Evolutionary conservation across 2,113 vertebrate species (phyloP).

Genomic region (Charadrius vociferus): DNA sequence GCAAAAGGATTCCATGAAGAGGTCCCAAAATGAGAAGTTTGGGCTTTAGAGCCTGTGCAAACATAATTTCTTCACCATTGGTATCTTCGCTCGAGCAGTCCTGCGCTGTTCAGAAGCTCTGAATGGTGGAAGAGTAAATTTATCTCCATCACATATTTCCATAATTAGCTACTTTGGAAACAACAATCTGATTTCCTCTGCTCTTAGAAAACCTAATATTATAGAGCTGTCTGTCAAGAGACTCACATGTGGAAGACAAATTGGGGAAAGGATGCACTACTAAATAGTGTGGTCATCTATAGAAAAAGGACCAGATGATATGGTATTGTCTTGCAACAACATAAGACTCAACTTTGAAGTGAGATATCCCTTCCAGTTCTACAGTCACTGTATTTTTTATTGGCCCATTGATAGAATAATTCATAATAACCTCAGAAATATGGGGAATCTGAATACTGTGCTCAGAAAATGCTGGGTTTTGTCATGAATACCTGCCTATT

Average conservation of each 20-base stretch:
- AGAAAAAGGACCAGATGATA: not conserved
- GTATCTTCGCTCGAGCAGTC: not conserved
- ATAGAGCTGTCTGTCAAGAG: not conserved
- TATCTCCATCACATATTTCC: not conserved
- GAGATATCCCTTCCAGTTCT: not conserved
- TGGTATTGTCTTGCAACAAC: not conserved
- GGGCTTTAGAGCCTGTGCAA: not conserved
- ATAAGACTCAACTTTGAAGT: not conserved
- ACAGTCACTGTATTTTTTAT: not conserved
- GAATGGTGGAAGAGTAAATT: not conserved
- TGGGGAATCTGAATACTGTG: not conserved
- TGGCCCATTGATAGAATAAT: not conserved
- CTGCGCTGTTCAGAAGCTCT: not conserved
- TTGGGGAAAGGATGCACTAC: not conserved
- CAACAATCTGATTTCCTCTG: not conserved
- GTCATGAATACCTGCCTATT: not conserved
- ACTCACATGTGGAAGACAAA: not conserved
- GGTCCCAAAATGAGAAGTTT: not conserved
- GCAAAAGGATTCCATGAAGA: not conserved
- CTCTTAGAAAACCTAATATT: not conserved
- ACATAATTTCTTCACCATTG: not conserved
- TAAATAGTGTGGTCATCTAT: not conserved
- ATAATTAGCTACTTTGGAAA: not conserved
- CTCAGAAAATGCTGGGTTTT: not conserved
- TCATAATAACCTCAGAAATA: not conserved